Percentiles rank a stretch among this genome's conserved stretches.
Evolutionary conservation across 1,140 invertebrate genomes (phyloP).

Genomic region (Atopsyche davidsoni): DNA sequence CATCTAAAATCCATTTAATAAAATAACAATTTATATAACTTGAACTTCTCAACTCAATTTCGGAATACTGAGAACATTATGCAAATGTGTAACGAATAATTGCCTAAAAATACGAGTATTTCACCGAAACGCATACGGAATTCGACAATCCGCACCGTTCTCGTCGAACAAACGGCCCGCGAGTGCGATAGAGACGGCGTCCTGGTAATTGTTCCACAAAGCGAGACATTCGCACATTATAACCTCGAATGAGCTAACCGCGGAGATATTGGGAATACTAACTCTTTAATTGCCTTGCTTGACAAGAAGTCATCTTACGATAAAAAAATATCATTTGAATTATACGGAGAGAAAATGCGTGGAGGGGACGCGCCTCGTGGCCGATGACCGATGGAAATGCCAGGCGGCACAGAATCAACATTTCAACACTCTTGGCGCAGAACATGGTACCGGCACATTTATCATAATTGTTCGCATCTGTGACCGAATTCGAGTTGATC

Average conservation of each 20-base stretch:
- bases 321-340: constrained; percentile 26
- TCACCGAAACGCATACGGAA: constrained; percentile 13
- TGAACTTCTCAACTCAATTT: constrained; percentile 20
- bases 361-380: constrained; percentile 16
- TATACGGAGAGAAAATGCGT: constrained; percentile 20
- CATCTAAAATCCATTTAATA: neutral
- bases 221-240: neutral
- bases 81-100: constrained; percentile 9
- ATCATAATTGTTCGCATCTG: too few species aligned
- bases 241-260: neutral
- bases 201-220: constrained; percentile 4
- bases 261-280: constrained; percentile 12
- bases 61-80: constrained; percentile 18
- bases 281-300: constrained; percentile 30
- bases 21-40: constrained; percentile 7
- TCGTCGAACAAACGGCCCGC: neutral
- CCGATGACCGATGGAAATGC: constrained; percentile 20
- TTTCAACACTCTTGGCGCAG: too few species aligned
- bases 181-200: constrained; percentile 3
- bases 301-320: constrained; percentile 28
- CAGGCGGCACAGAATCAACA: too few species aligned
- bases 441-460: too few species aligned
- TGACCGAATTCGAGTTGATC: too few species aligned
- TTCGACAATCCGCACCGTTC: neutral
- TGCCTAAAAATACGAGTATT: constrained; percentile 8